Evolutionary conservation across 2,113 vertebrate species (phyloP), one percentile per base, ranked within the genome.

Genomic region (Gadus macrocephalus): DNA sequence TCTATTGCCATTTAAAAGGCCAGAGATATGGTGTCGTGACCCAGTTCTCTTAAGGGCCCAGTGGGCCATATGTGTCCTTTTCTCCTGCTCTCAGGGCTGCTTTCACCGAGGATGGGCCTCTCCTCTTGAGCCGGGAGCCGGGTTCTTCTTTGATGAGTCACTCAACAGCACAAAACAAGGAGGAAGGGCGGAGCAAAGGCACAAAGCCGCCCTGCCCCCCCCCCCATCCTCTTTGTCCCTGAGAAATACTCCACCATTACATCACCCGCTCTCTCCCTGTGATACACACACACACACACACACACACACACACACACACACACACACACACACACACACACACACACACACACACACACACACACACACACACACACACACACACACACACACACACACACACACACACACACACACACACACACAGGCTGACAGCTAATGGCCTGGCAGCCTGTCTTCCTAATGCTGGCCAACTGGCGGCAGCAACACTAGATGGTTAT

Each of bases 91-190:
- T 80, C 81, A 66, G 76, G 69, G 67, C 78, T 88, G 65, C 81
- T 82, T 85, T 84, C 75, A 79, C 80, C 75, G 72, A 79, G 82
- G 61, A 74, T 71, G 75, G 75, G 81, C 73, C 71, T 73, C 35
- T 35, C 66, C 59, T 38, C 69, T 66, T 67, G 70, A 78, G 69
- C 25, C 69, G 38, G 66, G 77, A 64, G 75, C 71, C 76, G 75
- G 63, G 31, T 75, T 74, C 77, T 81, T 73, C 85, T 87, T 76
- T 78, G 84, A 89, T 88, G 85, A 87, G 89, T 90, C 89, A 90
- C 80, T 87, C 80, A 86, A 85, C 81, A 78, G 73, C 78, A 79
- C 72, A 86, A 78, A 80, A 83, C 71, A 69, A 75, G 74, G 67
- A 81, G 81, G 74, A 81, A 73, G 76, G 64, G 53, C 67, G 56